Conservation (phyloP, 2,888 invertebrate genomes). For the Epirrhoe alternata region DNA sequence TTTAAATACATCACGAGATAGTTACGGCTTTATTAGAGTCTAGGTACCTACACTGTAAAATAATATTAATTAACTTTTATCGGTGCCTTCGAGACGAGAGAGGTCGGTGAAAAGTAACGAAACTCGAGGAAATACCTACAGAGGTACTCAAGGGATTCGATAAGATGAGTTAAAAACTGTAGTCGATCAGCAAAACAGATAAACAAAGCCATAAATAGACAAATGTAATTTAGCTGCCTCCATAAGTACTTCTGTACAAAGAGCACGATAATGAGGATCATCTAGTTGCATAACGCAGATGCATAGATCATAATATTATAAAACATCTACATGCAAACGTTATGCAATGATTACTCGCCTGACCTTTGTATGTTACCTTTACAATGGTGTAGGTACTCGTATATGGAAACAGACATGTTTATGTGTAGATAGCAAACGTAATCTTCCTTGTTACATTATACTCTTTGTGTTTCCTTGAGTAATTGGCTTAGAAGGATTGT, state of each 20-base stretch:
- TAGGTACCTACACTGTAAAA: constrained; percentile 24
- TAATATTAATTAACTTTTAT: constrained; percentile 25
- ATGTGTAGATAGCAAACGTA: constrained; percentile 37
- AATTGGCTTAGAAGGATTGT: constrained; percentile 52
- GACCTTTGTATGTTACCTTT: constrained; percentile 59
- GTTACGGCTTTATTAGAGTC: constrained; percentile 47
- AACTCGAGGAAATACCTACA: too few relatives aligned
- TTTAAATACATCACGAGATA: constrained; percentile 44
- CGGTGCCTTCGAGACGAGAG: too few relatives aligned
- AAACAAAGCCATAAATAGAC: background rate
- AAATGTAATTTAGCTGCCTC: background rate
- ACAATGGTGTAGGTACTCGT: constrained; percentile 35
- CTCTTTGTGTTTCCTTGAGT: constrained; percentile 45
- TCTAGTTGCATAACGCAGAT: constrained; percentile 50
- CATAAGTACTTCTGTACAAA: constrained; percentile 13
- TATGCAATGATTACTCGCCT: constrained; percentile 51
- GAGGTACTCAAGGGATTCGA: too few relatives aligned
- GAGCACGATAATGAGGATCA: constrained; percentile 17
- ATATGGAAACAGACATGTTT: constrained; percentile 25
- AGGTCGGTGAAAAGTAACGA: too few relatives aligned
- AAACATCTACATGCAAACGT: constrained; percentile 49
- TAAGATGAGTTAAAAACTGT: background rate
- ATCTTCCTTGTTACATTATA: constrained; percentile 46
- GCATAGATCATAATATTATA: constrained; percentile 49
- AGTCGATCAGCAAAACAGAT: constrained; percentile 1